Evolutionary conservation across 35 echinoderm and acorn worm genomes (phyloP).

Genomic region (Eucidaris tribuloides): DNA sequence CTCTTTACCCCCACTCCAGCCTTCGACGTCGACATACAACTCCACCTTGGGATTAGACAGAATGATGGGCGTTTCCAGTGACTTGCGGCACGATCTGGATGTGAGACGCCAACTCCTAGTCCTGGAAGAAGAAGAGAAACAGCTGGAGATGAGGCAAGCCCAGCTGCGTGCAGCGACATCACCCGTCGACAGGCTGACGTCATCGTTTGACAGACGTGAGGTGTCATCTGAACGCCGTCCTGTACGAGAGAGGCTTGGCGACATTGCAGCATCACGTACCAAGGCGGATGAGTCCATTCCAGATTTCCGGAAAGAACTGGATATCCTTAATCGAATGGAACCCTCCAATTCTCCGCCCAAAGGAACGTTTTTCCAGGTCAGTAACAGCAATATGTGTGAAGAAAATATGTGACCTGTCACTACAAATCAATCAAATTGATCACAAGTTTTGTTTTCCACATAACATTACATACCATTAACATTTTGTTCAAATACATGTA

Average conservation of each 20-base stretch:
- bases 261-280: background rate
- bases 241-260: slow-evolving; percentile 16
- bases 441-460: too few relatives aligned
- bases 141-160: background rate
- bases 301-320: slow-evolving; percentile 1
- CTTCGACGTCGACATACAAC: background rate
- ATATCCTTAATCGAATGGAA: background rate
- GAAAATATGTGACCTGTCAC: too few relatives aligned
- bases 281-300: background rate
- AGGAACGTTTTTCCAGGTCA: background rate
- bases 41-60: background rate
- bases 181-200: background rate
- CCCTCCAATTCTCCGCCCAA: background rate
- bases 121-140: slow-evolving; percentile 5
- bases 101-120: slow-evolving; percentile 1
- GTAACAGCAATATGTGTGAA: too few relatives aligned
- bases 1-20: too few relatives aligned
- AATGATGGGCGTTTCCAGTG: background rate
- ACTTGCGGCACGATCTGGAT: background rate
- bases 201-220: background rate
- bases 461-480: too few relatives aligned
- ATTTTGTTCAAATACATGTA: too few relatives aligned
- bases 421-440: too few relatives aligned
- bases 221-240: background rate
- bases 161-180: too few relatives aligned